Percentiles rank a stretch among this genome's conserved stretches.
Evolutionary conservation across 1,140 invertebrate species (phyloP).

Genomic region (Berghia stephanieae): DNA sequence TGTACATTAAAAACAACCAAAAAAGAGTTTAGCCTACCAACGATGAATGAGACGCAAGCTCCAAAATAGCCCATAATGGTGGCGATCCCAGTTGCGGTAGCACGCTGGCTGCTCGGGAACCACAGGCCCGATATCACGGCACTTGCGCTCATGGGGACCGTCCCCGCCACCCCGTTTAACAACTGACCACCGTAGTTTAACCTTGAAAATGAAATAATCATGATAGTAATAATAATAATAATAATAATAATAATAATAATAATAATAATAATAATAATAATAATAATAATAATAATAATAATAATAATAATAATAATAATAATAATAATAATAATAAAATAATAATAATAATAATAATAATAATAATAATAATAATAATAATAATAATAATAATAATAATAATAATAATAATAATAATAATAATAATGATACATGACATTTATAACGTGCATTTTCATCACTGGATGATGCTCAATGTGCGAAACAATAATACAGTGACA

Average conservation of each 20-base stretch:
- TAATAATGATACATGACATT: too few species aligned
- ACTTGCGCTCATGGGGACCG: slow-evolving; percentile 54
- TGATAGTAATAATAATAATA: neutral
- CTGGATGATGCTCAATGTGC: too few species aligned
- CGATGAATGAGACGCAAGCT: slow-evolving; percentile 45
- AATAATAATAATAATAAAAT: neutral
- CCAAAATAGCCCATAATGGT: slow-evolving; percentile 51
- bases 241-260: neutral
- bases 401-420: too few species aligned
- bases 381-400: neutral
- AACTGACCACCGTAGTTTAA: slow-evolving; percentile 48
- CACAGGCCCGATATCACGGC: slow-evolving; percentile 54
- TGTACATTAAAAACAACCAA: neutral
- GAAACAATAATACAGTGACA: too few species aligned
- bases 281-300: too few species aligned
- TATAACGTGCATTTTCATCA: too few species aligned
- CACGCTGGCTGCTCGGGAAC: slow-evolving; percentile 57
- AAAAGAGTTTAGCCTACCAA: slow-evolving; percentile 67
- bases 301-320: neutral
- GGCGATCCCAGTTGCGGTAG: slow-evolving; percentile 56
- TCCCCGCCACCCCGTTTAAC: slow-evolving; percentile 60
- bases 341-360: neutral
- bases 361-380: neutral
- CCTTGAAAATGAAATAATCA: slow-evolving; percentile 42
- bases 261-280: neutral